Evolutionary conservation across 2,888 invertebrate species (phyloP), one percentile per base, ranked within the genome.

Genomic region (Alloplasta piceator): DNA sequence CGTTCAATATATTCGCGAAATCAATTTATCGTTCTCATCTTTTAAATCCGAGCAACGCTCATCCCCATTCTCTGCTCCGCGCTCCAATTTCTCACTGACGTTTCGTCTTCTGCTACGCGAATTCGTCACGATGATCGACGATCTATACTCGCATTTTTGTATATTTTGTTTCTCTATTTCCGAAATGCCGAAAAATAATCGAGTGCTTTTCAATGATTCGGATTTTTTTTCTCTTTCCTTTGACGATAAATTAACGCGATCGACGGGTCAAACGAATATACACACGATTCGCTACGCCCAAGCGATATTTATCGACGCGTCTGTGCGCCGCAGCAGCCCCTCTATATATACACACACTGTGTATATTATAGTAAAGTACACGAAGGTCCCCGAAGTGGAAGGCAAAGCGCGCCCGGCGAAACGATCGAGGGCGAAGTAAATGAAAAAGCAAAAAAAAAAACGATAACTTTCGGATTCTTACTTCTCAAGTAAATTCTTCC

Each of bases 401-500:
- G 46, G 77, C 60, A 64, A 64, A 77, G 70, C 73, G 64, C 77
- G 73, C 80, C 81, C 77, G 77, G 77, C 70, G 74, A 78, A 74
- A 52, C 77, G 55, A 80, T 50, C 77, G 78, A 84, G 76, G 82
- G 43, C 36, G 76, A 76, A 72, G 14, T 43, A 52, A 48, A 36
- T 75, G 68, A 77, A 82, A 78, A 72, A 67, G 66, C 61, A 77
- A 60, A 74, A n/a, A 43, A 52, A 77, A 50, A 74, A 14, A 64
- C 39, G 43, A 55, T 55, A 80, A 46, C 12, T 48, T 26, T 14
- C 16, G 10, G 58, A 82, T 82, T 79, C 83, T 73, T 80, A 78
- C 75, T 75, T 88, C 82, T 84, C 82, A 72, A 72, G 81, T 78
- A 87, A 82, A 80, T 85, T 78, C 81, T 82, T 81, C 86, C n/a